Percentiles rank a stretch among this genome's conserved stretches.
Conservation (phyloP, 2,113 vertebrate species). For the Oncorhynchus clarkii region DNA sequence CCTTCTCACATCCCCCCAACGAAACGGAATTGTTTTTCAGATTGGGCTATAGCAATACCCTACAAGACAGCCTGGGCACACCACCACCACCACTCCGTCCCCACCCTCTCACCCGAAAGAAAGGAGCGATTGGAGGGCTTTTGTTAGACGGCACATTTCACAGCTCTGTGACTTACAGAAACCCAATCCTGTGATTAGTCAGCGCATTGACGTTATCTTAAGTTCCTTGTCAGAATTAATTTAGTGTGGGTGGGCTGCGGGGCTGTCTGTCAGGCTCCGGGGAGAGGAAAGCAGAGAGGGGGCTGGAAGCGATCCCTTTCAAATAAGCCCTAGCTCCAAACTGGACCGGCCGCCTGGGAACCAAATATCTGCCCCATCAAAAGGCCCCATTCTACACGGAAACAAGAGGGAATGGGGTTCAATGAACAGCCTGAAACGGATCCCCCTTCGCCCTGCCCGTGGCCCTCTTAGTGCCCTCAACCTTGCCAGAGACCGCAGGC, state of each 20-base stretch:
- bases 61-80: conserved; percentile 7
- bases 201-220: conserved; percentile 75
- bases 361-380: conserved; percentile 77
- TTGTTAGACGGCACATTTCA: conserved; percentile 73
- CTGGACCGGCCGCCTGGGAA: conserved; percentile 73
- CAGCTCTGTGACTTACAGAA: conserved; percentile 75
- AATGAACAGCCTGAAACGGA: conserved; percentile 73
- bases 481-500: conserved; percentile 44
- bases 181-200: conserved; percentile 77
- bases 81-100: conserved; percentile 23
- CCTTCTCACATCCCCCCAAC: conserved; percentile 19
- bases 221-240: conserved; percentile 80
- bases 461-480: conserved; percentile 69
- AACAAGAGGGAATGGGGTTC: conserved; percentile 58
- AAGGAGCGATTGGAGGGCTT: neutral
- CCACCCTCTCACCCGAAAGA: conserved; percentile 7
- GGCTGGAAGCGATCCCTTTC: conserved; percentile 69
- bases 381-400: conserved; percentile 64
- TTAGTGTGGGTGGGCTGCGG: conserved; percentile 72
- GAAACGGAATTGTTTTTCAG: conserved; percentile 67
- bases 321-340: conserved; percentile 72
- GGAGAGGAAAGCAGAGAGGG: neutral
- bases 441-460: conserved; percentile 50
- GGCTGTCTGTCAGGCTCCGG: conserved; percentile 17
- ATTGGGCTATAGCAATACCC: conserved; percentile 30